These are phyloP conservation scores for Trachelus troglodyta DNA, from an alignment of 2,888 invertebrate genomes.

Conservation along the genomic window DNA sequence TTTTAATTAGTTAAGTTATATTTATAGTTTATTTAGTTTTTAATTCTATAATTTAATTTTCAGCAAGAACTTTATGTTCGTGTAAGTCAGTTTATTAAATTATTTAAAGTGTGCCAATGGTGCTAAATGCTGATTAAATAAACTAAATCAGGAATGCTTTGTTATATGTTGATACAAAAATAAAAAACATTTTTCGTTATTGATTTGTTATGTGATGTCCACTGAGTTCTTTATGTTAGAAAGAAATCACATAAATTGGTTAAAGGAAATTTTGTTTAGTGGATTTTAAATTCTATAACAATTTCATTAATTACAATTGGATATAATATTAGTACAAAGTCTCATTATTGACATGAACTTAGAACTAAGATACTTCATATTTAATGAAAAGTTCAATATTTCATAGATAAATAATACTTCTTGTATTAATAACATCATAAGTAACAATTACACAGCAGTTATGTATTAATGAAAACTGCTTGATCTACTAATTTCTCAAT, in stretches of 20 bases:
- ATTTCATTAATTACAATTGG: background rate
- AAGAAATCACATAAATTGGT: background rate
- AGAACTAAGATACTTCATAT: background rate
- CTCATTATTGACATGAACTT: background rate
- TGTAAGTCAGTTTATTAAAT: slow-evolving; percentile 63
- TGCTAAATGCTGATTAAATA: slow-evolving; percentile 35
- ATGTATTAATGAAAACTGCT: background rate
- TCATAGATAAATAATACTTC: background rate
- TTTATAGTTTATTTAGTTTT: slow-evolving; percentile 5
- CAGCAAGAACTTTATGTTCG: slow-evolving; percentile 66
- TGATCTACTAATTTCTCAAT: background rate
- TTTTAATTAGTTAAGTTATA: slow-evolving; percentile 10
- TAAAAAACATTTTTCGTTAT: too few species aligned
- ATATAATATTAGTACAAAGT: background rate
- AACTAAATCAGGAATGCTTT: background rate
- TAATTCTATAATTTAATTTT: slow-evolving; percentile 50
- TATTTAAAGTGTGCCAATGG: slow-evolving; percentile 35
- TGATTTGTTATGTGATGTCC: background rate
- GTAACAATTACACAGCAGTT: background rate
- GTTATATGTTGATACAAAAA: too few species aligned
- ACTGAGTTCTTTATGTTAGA: background rate
- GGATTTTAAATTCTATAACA: background rate
- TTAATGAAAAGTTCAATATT: background rate
- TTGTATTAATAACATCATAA: background rate
- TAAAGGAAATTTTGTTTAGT: background rate